Evolutionary conservation across 2,113 vertebrate species (phyloP).

Genomic region (Xiphophorus couchianus): DNA sequence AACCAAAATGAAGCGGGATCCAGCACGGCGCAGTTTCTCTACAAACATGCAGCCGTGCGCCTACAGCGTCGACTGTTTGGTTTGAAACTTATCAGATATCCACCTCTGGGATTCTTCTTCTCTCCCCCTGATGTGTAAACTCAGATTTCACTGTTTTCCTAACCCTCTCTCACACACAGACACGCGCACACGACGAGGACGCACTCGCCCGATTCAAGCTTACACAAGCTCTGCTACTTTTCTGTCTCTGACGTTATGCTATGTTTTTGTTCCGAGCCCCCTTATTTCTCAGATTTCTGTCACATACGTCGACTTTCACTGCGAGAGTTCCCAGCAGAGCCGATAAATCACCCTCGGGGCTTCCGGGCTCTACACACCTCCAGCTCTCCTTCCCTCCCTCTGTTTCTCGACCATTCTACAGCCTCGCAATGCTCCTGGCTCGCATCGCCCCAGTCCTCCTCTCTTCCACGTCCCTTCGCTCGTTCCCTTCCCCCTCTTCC

Average conservation of each 20-base stretch:
- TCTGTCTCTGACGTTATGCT: neutral
- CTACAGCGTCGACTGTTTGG: neutral
- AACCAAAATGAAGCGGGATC: too few relatives aligned
- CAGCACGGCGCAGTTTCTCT: neutral
- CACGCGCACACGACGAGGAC: neutral
- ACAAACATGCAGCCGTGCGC: neutral
- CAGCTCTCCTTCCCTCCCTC: neutral
- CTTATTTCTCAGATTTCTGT: neutral
- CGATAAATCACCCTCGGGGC: constrained; percentile 38
- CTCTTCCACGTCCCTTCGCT: constrained; percentile 3
- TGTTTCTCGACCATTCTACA: constrained; percentile 19
- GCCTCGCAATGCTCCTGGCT: neutral
- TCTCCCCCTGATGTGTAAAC: constrained; percentile 12
- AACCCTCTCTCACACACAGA: neutral
- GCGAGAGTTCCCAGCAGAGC: constrained; percentile 14
- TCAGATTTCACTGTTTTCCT: constrained; percentile 30
- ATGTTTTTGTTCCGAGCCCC: neutral
- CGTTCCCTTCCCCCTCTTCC: neutral
- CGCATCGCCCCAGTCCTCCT: neutral
- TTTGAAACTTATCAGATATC: constrained; percentile 14
- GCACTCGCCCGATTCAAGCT: neutral
- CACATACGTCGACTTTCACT: constrained; percentile 5
- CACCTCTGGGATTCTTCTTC: neutral
- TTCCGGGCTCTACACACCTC: constrained; percentile 16
- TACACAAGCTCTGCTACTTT: constrained; percentile 4